phyloP scores from a whole-genome alignment of 2,888 invertebrate species.

The Drosophila tanythrix region DNA sequence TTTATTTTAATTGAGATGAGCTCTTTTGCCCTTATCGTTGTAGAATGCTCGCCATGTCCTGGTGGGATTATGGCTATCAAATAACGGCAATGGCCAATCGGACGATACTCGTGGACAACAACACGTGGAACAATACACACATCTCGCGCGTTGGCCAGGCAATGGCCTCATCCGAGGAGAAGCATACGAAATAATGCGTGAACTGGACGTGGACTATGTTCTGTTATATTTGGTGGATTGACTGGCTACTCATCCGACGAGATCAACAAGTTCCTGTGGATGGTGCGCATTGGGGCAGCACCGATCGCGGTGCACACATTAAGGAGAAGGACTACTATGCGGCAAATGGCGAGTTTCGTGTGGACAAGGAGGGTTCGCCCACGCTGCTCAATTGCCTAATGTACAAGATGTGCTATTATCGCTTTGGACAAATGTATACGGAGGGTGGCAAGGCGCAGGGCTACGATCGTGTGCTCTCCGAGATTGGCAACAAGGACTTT shows the following conservation, averaged over 20 bases:
- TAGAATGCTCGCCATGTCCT: constrained; percentile 98
- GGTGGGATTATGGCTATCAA: constrained; percentile 99
- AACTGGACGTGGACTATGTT: constrained; percentile 98
- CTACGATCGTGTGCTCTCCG: constrained; percentile 98
- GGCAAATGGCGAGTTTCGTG: constrained; percentile 96
- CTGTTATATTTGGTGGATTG: constrained; percentile 98
- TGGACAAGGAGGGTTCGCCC: constrained; percentile 97
- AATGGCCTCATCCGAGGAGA: constrained; percentile 98
- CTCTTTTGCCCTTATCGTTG: constrained; percentile 20
- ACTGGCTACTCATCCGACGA: constrained; percentile 99
- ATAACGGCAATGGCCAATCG: constrained; percentile 99
- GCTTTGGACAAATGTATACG: constrained; percentile 97
- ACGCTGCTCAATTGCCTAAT: constrained; percentile 97
- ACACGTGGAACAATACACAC: constrained; percentile 99
- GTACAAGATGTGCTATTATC: constrained; percentile 99
- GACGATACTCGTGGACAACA: constrained; percentile 98
- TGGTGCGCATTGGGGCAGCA: constrained; percentile 99
- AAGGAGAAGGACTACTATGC: constrained; percentile 99
- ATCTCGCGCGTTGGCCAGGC: constrained; percentile 99
- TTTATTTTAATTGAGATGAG: neutral
- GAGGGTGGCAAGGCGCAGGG: constrained; percentile 98
- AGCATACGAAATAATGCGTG: constrained; percentile 99
- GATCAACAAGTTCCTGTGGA: constrained; percentile 99
- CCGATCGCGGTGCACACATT: constrained; percentile 96
- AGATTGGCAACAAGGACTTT: constrained; percentile 99